Evolutionary conservation across 1,140 invertebrate genomes (phyloP).

Genomic region (Latrodectus geometricus): DNA sequence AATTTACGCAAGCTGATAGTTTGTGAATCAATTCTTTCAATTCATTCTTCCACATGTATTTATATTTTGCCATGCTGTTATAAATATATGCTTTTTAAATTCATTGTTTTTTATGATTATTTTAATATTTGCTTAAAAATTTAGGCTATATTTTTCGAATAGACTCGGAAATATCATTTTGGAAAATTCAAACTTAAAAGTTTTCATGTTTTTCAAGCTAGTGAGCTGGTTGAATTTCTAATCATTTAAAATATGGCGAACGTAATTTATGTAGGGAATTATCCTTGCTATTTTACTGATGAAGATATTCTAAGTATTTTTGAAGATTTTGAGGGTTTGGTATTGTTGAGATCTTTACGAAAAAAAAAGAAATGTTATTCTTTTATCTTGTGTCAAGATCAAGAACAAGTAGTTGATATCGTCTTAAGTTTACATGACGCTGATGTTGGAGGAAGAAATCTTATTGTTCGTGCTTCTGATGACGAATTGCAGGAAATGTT

Average conservation of each 20-base stretch:
- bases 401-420: slow-evolving; percentile 25
- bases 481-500: slow-evolving; percentile 3
- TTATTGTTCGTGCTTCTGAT: slow-evolving; percentile 27
- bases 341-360: neutral
- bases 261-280: slow-evolving; percentile 43
- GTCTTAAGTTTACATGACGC: neutral
- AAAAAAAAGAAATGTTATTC: slow-evolving; percentile 30
- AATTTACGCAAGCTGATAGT: too few species aligned
- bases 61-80: too few species aligned
- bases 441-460: slow-evolving; percentile 17
- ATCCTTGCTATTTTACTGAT: neutral
- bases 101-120: too few species aligned
- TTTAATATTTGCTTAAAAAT: too few species aligned
- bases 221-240: too few species aligned
- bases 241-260: neutral
- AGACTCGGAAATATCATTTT: too few species aligned
- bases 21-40: too few species aligned
- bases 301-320: slow-evolving; percentile 25
- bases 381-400: slow-evolving; percentile 16
- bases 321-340: slow-evolving; percentile 39
- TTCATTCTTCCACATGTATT: too few species aligned
- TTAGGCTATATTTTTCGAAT: too few species aligned
- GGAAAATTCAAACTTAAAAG: too few species aligned
- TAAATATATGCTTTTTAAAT: too few species aligned
- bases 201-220: too few species aligned